phyloP scores from a whole-genome alignment of 2,888 invertebrate genomes.

The Agrypnus murinus region DNA sequence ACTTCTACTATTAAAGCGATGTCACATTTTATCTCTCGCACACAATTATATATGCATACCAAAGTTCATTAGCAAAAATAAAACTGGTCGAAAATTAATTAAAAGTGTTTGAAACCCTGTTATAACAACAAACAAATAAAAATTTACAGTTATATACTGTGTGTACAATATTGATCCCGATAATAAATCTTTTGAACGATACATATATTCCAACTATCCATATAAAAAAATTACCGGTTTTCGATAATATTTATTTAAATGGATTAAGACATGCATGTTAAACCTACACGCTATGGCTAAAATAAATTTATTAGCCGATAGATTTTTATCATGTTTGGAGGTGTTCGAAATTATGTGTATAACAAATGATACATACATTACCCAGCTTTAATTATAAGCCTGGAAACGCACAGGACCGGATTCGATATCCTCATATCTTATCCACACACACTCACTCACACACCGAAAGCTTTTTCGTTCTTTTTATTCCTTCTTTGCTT shows the following conservation, averaged over 20 bases:
- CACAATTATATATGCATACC: conserved; percentile 37
- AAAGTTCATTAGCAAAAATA: conserved; percentile 31
- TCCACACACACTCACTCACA: background rate
- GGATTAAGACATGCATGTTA: conserved; percentile 63
- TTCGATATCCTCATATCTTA: conserved; percentile 28
- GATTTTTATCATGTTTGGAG: conserved; percentile 56
- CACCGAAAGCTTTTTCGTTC: too few relatives aligned
- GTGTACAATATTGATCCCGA: conserved; percentile 46
- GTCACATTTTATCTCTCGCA: conserved; percentile 25
- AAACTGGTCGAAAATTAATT: conserved; percentile 39
- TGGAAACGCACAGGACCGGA: conserved; percentile 45
- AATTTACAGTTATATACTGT: conserved; percentile 42
- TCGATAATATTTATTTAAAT: conserved; percentile 60
- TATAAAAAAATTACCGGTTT: conserved; percentile 51
- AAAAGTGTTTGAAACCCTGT: conserved; percentile 22
- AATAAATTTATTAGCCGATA: conserved; percentile 56
- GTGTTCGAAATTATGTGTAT: conserved; percentile 60
- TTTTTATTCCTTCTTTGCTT: conserved; percentile 10
- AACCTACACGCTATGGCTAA: conserved; percentile 58
- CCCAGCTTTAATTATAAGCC: conserved; percentile 51
- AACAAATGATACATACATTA: conserved; percentile 59
- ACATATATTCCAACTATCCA: conserved; percentile 13
- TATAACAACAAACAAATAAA: conserved; percentile 38
- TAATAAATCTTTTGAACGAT: conserved; percentile 49
- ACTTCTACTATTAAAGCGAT: conserved; percentile 35